Evolutionary conservation across 2,113 vertebrate genomes (phyloP), one percentile per base, ranked within the genome.

Genomic region (Forbesichthys agassizii): DNA sequence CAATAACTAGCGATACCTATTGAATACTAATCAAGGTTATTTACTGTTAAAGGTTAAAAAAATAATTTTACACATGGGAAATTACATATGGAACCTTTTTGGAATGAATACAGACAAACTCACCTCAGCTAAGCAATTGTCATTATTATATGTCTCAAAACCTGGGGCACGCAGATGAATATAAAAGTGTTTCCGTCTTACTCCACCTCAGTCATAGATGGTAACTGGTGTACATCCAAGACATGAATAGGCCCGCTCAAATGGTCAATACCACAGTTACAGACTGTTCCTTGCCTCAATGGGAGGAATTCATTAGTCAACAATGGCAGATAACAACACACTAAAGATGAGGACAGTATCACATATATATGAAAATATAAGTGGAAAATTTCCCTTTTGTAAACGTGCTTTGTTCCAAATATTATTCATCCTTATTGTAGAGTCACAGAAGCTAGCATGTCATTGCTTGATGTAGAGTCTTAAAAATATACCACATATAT

Each of bases 301-400:
- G 20, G 16, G 49, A 72, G 51, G 73, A 5, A 64, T 71, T 51
- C 9, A 58, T 53, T 69, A 72, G 48, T 16, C 13, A 18, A 74
- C 46, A 77, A 66, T 76, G 77, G 67, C 78, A 74, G 72, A 33
- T 77, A 68, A 75, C 70, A 69, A 65, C 68, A 80, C 69, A 76
- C 66, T 71, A 48, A 72, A 63, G 80, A 61, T 65, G 65, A 77
- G 58, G 65, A 9, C 67, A 65, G 63, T 33, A 75, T 55, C 64
- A 68, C 64, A 59, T 67, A 77, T 84, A 86, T 57, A 63, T 78
- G 27, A 3, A 27, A 27, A 27, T 66, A 8, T 82, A 81, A 86
- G 49, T 81, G 80, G 66, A 86, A 71, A 63, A 83, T 78, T 88
- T 92, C 88, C 89, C 88, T 90, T 92, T 89, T 66, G 80, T 80